phyloP scores from a whole-genome alignment of 92 coral and sea anemone genomes.

The Actinostola sp. region DNA sequence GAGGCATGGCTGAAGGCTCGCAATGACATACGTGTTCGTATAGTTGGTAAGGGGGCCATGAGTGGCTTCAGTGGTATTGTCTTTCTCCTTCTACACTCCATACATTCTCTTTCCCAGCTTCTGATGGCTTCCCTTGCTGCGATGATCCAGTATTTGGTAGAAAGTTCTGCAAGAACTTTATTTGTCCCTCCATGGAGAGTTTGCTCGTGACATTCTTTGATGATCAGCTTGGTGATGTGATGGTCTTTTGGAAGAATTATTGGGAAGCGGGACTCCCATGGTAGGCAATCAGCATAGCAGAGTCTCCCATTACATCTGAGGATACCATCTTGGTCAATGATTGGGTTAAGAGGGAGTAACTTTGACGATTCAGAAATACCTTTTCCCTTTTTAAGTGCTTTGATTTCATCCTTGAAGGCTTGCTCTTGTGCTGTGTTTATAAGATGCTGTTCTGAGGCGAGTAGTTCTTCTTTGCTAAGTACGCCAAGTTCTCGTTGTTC shows the following conservation, averaged over 20 bases:
- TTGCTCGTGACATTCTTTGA: conserved; percentile 48
- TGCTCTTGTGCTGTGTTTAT: conserved; percentile 26
- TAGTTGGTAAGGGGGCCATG: conserved; percentile 30
- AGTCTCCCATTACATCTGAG: conserved; percentile 52
- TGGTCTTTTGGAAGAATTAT: conserved; percentile 46
- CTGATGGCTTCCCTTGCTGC: not conserved
- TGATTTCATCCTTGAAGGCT: conserved; percentile 19
- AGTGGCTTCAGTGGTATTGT: conserved; percentile 15
- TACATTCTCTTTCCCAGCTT: conserved; percentile 1
- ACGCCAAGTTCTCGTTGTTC: conserved; percentile 22
- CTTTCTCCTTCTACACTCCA: not conserved
- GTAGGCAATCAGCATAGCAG: conserved; percentile 52
- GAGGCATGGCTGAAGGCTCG: conserved; percentile 32
- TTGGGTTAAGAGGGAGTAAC: conserved; percentile 40
- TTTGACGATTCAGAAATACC: conserved; percentile 12
- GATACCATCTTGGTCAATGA: conserved; percentile 37
- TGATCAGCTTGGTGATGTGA: conserved; percentile 45
- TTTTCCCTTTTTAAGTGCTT: conserved; percentile 8
- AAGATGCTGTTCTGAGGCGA: not conserved
- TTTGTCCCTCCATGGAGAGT: conserved; percentile 51
- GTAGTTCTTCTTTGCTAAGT: conserved; percentile 27
- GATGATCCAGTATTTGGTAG: not conserved
- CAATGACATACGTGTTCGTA: conserved; percentile 32
- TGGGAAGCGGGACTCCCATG: conserved; percentile 55
- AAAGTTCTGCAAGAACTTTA: conserved; percentile 27